Evolutionary conservation across 2,797 vertebrate genomes (phyloP), one percentile per base, ranked within the genome.

Genomic region (Melopsittacus undulatus): DNA sequence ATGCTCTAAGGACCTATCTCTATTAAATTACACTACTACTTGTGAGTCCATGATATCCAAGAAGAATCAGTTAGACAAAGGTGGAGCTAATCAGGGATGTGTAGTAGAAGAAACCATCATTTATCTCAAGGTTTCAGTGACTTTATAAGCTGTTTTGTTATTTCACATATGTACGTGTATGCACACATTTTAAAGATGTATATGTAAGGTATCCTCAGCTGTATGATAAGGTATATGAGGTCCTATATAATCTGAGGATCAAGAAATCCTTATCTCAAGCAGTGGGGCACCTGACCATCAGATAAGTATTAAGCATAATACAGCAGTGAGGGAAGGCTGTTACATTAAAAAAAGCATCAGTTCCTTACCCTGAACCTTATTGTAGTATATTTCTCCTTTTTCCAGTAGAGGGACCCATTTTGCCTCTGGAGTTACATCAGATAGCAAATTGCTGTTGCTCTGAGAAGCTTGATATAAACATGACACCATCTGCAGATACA

Each of bases 271-370:
- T 62, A 38, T 22, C 51, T 87, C 5, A 27, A 68, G 30, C 40
- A 68, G 10, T 17, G 10, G 8, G 10, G 5, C 72, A 77, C 9
- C 7, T 0, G 1, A 3, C 75, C 20, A 13, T 68, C 36, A n/a
- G n/a, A 20, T 5, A 36, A 22, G 7, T 30, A 8, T 68, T 74
- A 34, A 10, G 36, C 11, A 20, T 27, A 32, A 8, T 32, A 20
- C 27, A 80, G 62, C 0, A 2, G 11, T 22, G 36, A 81, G 34
- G 29, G 78, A 49, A 34, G 18, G 45, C 34, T 62, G 7, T 30
- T 76, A 9, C 5, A 1, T 57, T 27, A 42, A 72, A 27, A 9
- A 9, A 52, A 9, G 8, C 34, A 46, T 26, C 7, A 20, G 12
- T 42, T 77, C 3, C 0, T 63, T 57, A 19, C 32, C 3, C 9